phyloP scores from a whole-genome alignment of 2,113 vertebrate species.

The zebrafish (Danio rerio) region GRCz12tu NC_133185.1:34668001-34668500 shows the following conservation, averaged over 20 bases:
- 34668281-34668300: background rate
- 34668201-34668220: slow-evolving; percentile 71
- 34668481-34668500: background rate
- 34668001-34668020: too few species aligned
- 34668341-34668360: slow-evolving; percentile 62
- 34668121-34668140: too few species aligned
- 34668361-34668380: slow-evolving; percentile 71
- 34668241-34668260: slow-evolving; percentile 66
- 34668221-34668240: slow-evolving; percentile 78
- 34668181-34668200: slow-evolving; percentile 29
- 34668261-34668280: slow-evolving; percentile 57
- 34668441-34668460: slow-evolving; percentile 71
- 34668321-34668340: background rate
- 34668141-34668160: too few species aligned
- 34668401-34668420: slow-evolving; percentile 85
- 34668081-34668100: too few species aligned
- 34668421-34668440: slow-evolving; percentile 88
- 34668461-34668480: background rate
- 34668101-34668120: too few species aligned
- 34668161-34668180: too few species aligned
- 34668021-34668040: too few species aligned
- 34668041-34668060: too few species aligned
- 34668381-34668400: slow-evolving; percentile 80
- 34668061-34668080: too few species aligned
- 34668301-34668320: background rate